Conservation (phyloP, 1,140 invertebrate genomes). For the Tetragonula clypearis region DNA sequence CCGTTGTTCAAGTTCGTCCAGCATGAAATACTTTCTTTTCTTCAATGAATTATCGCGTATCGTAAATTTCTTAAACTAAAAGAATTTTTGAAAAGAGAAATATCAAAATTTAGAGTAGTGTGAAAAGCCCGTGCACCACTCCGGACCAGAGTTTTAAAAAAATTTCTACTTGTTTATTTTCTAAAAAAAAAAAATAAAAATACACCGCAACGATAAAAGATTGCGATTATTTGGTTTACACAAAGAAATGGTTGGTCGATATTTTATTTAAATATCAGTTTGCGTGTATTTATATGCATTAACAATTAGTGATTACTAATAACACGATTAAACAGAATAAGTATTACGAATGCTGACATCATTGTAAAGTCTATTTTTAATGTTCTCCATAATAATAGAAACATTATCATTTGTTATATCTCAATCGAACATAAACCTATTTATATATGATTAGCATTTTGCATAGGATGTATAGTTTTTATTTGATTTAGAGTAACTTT, state of each 20-base stretch:
- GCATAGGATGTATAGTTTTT: not conserved
- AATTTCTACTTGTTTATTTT: not conserved
- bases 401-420: not conserved
- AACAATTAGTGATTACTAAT: conserved; percentile 9
- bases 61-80: not conserved
- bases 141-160: conserved; percentile 34
- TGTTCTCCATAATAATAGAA: not conserved
- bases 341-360: conserved; percentile 3
- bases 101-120: conserved; percentile 2
- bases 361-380: conserved; percentile 6
- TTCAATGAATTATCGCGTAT: conserved; percentile 2
- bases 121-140: conserved; percentile 37
- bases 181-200: not conserved
- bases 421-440: not conserved
- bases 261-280: conserved; percentile 23
- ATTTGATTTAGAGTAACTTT: not conserved
- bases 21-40: conserved; percentile 15
- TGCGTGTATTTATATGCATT: conserved; percentile 17
- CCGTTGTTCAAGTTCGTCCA: conserved; percentile 25
- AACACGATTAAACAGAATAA: conserved; percentile 13
- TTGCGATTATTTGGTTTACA: conserved; percentile 15
- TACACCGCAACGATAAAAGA: not conserved
- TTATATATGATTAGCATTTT: not conserved
- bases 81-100: not conserved
- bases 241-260: not conserved